A percentile compares a stretch with the other conserved stretches of the same genome.
These are phyloP conservation scores for Brachyptera putata DNA, from an alignment of 2,888 invertebrate genomes.

Conservation along the genomic window DNA sequence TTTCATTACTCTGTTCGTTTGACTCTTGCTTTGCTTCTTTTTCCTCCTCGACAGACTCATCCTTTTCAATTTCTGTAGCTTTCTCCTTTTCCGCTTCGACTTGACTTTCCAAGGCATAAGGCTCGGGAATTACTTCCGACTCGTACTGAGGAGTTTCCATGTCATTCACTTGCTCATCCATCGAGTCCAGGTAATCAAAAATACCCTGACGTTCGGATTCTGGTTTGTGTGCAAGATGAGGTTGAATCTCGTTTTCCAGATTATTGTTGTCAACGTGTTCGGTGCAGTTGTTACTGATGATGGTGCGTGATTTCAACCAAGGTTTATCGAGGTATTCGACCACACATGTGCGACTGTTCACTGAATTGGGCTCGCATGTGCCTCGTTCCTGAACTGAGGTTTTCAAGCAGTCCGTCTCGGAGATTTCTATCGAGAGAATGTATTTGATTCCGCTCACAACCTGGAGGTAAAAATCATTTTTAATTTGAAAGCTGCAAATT, in stretches of 20 bases:
- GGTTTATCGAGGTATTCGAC: slow-evolving; percentile 61
- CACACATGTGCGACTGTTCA: slow-evolving; percentile 50
- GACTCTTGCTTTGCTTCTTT: too few relatives aligned
- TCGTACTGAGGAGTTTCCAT: too few relatives aligned
- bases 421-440: slow-evolving; percentile 51
- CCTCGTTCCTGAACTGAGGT: slow-evolving; percentile 38
- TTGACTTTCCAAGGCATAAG: too few relatives aligned
- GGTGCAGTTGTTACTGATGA: slow-evolving; percentile 64
- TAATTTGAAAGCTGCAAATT: too few relatives aligned
- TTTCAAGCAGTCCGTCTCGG: slow-evolving; percentile 48
- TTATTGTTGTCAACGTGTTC: slow-evolving; percentile 37
- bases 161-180: slow-evolving; percentile 15
- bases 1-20: too few relatives aligned
- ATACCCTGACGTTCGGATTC: slow-evolving; percentile 17
- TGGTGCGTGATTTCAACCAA: slow-evolving; percentile 55
- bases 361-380: slow-evolving; percentile 40
- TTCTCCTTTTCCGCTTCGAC: too few relatives aligned
- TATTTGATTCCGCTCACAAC: slow-evolving; percentile 59
- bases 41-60: too few relatives aligned
- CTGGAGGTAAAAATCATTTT: slow-evolving; percentile 46
- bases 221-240: not conserved
- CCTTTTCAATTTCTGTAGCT: too few relatives aligned
- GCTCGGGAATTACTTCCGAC: too few relatives aligned
- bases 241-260: slow-evolving; percentile 28
- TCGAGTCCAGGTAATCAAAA: slow-evolving; percentile 25